phyloP scores from a whole-genome alignment of 2,888 invertebrate species.

The Agapostemon virescens region DNA sequence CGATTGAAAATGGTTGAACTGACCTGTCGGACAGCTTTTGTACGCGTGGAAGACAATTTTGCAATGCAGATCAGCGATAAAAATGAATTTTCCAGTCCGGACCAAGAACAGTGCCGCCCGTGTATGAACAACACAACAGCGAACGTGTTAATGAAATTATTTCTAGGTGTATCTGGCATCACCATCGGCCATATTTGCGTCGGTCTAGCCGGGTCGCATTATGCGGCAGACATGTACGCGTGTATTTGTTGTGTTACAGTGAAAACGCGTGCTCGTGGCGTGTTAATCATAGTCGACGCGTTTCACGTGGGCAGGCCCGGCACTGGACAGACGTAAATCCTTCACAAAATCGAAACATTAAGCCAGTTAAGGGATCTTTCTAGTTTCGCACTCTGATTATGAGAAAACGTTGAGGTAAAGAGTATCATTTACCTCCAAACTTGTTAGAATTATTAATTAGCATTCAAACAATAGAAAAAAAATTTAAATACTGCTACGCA shows the following conservation, averaged over 20 bases:
- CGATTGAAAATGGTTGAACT: neutral
- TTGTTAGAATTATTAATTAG: neutral
- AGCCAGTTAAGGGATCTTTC: constrained; percentile 3
- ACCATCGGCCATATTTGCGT: constrained; percentile 30
- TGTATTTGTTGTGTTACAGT: constrained; percentile 38
- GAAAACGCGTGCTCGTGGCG: constrained; percentile 68
- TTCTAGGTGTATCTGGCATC: constrained; percentile 57
- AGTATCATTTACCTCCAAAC: neutral
- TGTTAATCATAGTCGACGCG: constrained; percentile 70
- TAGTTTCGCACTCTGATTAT: neutral
- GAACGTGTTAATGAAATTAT: constrained; percentile 65
- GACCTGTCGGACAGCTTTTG: neutral
- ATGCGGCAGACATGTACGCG: constrained; percentile 6
- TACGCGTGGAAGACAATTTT: neutral
- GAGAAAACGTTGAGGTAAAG: neutral
- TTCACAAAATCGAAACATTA: constrained; percentile 50
- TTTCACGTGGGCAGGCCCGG: constrained; percentile 47
- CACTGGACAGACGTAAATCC: constrained; percentile 20
- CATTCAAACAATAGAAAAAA: neutral
- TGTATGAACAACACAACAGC: neutral
- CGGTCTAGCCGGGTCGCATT: constrained; percentile 19
- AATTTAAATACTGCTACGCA: too few relatives aligned
- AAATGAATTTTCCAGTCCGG: constrained; percentile 7
- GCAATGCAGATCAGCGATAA: constrained; percentile 51
- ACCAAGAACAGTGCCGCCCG: neutral